Evolutionary conservation across 2,113 vertebrate species (phyloP).

Genomic region (Rattus norvegicus): DNA sequence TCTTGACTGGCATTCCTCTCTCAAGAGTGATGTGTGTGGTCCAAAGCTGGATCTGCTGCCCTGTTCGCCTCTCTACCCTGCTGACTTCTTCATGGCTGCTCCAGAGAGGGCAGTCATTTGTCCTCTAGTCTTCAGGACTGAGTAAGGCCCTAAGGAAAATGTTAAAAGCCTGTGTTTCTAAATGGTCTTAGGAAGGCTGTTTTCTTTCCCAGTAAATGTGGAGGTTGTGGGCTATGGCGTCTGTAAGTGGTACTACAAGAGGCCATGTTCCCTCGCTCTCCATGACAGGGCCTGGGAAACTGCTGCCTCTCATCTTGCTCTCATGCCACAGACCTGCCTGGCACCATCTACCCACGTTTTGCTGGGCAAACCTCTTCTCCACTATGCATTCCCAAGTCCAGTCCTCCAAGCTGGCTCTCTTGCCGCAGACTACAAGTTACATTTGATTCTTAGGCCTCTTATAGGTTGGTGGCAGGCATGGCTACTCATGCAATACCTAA

Average conservation of each 20-base stretch:
- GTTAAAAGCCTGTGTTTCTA: too few relatives aligned
- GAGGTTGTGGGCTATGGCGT: rapidly evolving
- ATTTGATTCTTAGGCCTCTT: background rate
- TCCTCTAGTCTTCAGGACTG: background rate
- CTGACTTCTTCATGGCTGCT: background rate
- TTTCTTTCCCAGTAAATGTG: background rate
- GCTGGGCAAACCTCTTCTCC: background rate
- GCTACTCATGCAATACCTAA: background rate
- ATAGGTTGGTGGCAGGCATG: background rate
- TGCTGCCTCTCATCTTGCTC: rapidly evolving
- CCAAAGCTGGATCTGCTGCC: rapidly evolving
- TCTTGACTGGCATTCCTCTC: background rate
- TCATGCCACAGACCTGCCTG: background rate
- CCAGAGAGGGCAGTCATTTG: background rate
- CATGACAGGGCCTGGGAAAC: too few relatives aligned
- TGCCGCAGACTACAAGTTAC: background rate
- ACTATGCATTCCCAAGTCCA: background rate
- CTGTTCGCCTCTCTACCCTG: background rate
- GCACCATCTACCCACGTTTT: rapidly evolving
- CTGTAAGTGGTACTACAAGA: rapidly evolving
- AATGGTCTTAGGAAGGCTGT: background rate
- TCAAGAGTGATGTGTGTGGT: background rate
- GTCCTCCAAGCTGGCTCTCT: background rate
- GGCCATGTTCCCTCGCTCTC: background rate
- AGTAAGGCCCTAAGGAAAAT: background rate